phyloP scores from a whole-genome alignment of 1,140 invertebrate genomes.

The Telenomus remus region DNA sequence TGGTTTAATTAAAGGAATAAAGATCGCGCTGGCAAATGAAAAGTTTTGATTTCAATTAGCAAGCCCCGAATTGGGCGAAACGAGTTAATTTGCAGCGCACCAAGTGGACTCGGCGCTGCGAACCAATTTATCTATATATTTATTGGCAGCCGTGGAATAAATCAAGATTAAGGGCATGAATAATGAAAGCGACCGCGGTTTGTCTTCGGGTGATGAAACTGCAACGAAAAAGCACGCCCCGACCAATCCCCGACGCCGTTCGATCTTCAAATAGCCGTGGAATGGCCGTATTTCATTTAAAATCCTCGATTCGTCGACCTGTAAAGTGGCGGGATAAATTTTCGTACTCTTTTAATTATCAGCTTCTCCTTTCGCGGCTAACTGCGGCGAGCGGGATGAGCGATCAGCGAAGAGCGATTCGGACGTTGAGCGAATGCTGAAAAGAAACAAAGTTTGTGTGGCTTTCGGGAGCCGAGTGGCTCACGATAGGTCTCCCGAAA shows the following conservation, averaged over 20 bases:
- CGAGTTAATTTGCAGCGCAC: too few relatives aligned
- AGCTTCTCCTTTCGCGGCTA: conserved; percentile 23
- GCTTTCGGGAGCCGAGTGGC: conserved; percentile 45
- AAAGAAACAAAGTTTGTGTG: conserved; percentile 47
- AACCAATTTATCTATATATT: conserved; percentile 3
- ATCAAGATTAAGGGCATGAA: conserved; percentile 39
- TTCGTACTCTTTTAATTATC: conserved; percentile 53
- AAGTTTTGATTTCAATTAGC: too few relatives aligned
- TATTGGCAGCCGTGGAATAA: conserved; percentile 18
- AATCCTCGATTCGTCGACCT: conserved; percentile 32
- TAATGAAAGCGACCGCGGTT: conserved; percentile 36
- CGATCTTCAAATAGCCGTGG: conserved; percentile 34
- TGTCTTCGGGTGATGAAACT: conserved; percentile 32
- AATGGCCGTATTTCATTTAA: conserved; percentile 50
- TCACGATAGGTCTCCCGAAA: conserved; percentile 50
- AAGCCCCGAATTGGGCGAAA: too few relatives aligned
- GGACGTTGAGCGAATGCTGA: conserved; percentile 47
- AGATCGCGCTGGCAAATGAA: too few relatives aligned
- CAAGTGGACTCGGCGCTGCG: too few relatives aligned
- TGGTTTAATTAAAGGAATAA: too few relatives aligned
- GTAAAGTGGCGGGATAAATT: conserved; percentile 43
- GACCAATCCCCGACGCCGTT: conserved; percentile 8
- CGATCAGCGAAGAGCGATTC: conserved; percentile 29
- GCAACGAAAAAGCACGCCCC: conserved; percentile 17
- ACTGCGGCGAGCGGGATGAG: conserved; percentile 4